A percentile compares a stretch with the other conserved stretches of the same genome.
Evolutionary conservation across 2,113 vertebrate genomes (phyloP).

Genomic region (Seriola dumerili): DNA sequence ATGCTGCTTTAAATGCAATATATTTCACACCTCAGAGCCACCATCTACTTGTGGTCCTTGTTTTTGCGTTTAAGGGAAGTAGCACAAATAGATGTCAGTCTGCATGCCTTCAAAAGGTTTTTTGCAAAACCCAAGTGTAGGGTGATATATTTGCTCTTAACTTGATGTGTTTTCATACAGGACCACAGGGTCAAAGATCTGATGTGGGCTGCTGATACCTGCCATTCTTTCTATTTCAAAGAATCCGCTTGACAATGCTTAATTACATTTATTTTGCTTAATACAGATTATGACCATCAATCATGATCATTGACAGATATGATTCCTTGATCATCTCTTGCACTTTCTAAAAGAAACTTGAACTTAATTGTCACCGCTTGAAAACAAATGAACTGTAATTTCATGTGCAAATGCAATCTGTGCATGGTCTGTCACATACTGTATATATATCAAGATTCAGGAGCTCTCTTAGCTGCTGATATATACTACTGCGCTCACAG

Average conservation of each 20-base stretch:
- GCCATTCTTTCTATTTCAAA: not conserved
- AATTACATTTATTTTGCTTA: not conserved
- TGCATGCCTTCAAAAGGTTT: slow-evolving; percentile 35
- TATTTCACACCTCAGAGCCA: slow-evolving; percentile 80
- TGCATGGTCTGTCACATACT: not conserved
- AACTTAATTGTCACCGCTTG: not conserved
- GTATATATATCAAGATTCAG: not conserved
- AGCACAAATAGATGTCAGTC: slow-evolving; percentile 54
- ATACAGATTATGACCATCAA: not conserved
- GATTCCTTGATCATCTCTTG: not conserved
- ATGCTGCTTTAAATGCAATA: slow-evolving; percentile 64
- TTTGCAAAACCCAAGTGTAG: slow-evolving; percentile 12
- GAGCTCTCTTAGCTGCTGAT: not conserved
- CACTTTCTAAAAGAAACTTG: not conserved
- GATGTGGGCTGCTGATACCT: not conserved
- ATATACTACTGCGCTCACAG: not conserved
- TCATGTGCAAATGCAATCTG: not conserved
- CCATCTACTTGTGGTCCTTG: slow-evolving; percentile 61
- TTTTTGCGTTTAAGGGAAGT: slow-evolving; percentile 75
- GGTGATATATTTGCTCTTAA: slow-evolving; percentile 8
- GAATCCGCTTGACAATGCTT: not conserved
- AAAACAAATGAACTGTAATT: not conserved
- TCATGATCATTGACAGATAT: not conserved
- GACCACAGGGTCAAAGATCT: slow-evolving; percentile 2
- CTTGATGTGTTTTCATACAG: slow-evolving; percentile 22